Conservation (phyloP, 2,113 vertebrate species). For the human (Homo sapiens) region DNA sequence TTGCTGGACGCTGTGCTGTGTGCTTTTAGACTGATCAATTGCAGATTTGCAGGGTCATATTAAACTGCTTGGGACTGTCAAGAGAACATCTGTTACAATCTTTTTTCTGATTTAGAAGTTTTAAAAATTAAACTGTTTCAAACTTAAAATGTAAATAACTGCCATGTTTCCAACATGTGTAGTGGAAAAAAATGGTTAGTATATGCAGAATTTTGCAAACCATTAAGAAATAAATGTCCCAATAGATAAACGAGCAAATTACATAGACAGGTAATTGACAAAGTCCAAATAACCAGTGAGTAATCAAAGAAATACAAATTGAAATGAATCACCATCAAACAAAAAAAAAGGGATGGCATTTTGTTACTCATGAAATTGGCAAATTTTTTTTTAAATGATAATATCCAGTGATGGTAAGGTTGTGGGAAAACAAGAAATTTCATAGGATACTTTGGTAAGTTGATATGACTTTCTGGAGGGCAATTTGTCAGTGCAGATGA, state of each 20-base stretch:
- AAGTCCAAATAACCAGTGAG: not conserved
- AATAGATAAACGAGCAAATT: constrained; percentile 1
- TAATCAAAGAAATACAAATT: not conserved
- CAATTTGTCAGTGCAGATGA: not conserved
- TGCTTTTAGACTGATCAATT: not conserved
- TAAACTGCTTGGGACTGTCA: not conserved
- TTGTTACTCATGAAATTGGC: not conserved
- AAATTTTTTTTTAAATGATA: not conserved
- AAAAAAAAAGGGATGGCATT: not conserved
- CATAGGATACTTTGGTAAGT: not conserved
- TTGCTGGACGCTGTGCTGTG: not conserved
- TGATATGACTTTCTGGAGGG: not conserved
- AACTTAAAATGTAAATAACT: not conserved
- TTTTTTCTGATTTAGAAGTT: constrained; percentile 32
- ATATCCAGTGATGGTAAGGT: not conserved
- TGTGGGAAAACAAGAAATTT: not conserved
- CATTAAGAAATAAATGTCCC: not conserved
- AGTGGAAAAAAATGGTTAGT: not conserved
- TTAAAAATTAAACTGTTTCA: not conserved
- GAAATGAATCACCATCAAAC: not conserved
- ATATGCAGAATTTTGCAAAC: not conserved
- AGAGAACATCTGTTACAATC: not conserved
- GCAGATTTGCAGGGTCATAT: not conserved
- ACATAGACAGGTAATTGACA: not conserved
- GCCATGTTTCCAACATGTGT: not conserved